These are phyloP conservation scores for Pterostichus madidus DNA, from an alignment of 2,888 invertebrate species.

Conservation along the genomic window DNA sequence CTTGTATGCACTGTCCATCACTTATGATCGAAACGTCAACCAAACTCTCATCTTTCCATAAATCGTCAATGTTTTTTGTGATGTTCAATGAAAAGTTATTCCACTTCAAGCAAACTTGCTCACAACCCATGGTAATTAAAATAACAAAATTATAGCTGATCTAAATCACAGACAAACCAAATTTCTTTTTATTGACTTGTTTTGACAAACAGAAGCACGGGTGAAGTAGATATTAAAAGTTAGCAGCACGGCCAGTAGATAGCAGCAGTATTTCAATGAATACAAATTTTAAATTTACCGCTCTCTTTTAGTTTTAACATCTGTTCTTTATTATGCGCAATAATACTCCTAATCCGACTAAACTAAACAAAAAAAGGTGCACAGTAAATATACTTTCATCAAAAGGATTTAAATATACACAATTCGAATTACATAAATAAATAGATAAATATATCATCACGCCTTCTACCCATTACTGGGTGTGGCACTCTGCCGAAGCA, in stretches of 20 bases:
- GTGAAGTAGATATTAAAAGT: not conserved
- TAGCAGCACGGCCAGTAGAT: not conserved
- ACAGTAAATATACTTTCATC: too few relatives aligned
- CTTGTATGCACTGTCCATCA: constrained; percentile 65
- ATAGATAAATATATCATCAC: too few relatives aligned
- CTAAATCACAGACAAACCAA: constrained; percentile 15
- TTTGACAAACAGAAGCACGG: constrained; percentile 47
- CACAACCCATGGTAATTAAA: constrained; percentile 52
- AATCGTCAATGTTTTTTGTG: constrained; percentile 65
- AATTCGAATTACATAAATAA: too few relatives aligned
- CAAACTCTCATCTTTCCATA: constrained; percentile 66
- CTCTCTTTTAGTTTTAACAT: too few relatives aligned
- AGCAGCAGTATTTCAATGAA: not conserved
- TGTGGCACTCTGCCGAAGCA: too few relatives aligned
- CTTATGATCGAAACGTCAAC: constrained; percentile 61
- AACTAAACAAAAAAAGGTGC: too few relatives aligned
- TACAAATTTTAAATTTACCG: too few relatives aligned
- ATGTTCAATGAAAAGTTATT: constrained; percentile 65
- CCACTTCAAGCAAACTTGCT: constrained; percentile 65
- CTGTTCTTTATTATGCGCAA: too few relatives aligned
- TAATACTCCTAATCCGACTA: too few relatives aligned
- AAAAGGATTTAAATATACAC: too few relatives aligned
- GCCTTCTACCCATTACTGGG: too few relatives aligned
- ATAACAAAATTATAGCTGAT: not conserved
- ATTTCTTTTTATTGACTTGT: constrained; percentile 61